Base-by-base conservation (phyloP, 2,113 vertebrate genomes). In the Engraulis encrasicolus region DNA sequence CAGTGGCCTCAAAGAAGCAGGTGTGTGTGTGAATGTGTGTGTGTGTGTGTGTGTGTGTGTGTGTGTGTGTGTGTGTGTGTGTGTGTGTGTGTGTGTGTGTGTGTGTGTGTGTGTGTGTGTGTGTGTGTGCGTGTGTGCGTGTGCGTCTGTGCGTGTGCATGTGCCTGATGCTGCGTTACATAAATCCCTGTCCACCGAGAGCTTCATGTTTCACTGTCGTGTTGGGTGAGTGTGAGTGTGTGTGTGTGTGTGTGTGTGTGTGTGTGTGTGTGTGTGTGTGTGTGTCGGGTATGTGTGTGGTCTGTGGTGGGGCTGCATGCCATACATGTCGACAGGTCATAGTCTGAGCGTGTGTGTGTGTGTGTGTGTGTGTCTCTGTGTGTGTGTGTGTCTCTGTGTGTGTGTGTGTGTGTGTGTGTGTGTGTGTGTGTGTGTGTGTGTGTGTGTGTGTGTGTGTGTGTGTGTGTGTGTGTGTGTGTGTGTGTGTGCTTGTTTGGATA, bases 1-100 rank as follows among this genome's bases (percentile, higher is more conserved):
- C 2, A 17, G 9, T 31, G 23, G 31, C 23, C 23, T 71, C 49
- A 78, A 1, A 6, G 54, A 40, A 20, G 81, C 19, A 12, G 50
- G 12, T 38, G 40, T n/a, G n/a, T 74, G 81, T 71, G 54, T 71
- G 82, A 85, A 71, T 88, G 54, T 34, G 82, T 82, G 54, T 83
- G 81, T 78, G 52, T 45, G 27, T 86, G 78, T 50, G 78, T 12
- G 31, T 38, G 80, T 20, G 50, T 37, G 19, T 74, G 4, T 80
- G 40, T 80, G 7, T 85, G 81, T 6, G 81, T 74, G 81, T 74
- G 58, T 18, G 54, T 37, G 58, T 49, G 81, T 11, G n/a, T 50
- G 80, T 2, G 36, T 2, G 48, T 6, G 79, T 1, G 37, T 11
- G 49, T 18, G 79, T 27, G 79, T 12, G 19, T 61, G 50, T 31